phyloP scores from a whole-genome alignment of 2,113 vertebrate species.

The Nerophis lumbriciformis region DNA sequence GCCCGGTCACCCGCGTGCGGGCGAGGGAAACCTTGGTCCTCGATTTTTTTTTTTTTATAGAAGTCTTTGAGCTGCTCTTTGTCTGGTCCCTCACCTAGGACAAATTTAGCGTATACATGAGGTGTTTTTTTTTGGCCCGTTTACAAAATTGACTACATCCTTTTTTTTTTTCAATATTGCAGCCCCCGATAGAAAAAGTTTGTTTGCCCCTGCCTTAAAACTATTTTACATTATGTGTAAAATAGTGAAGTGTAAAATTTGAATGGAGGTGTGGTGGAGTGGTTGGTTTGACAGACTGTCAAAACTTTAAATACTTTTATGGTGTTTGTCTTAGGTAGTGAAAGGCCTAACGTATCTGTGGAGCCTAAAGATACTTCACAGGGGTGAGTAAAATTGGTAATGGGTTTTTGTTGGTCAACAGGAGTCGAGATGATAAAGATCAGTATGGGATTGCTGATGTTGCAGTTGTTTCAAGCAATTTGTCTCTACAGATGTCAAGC shows the following conservation, averaged over 20 bases:
- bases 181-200: no score
- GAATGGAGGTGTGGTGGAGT: neutral
- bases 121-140: no score
- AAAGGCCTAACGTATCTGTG: slow-evolving; percentile 97
- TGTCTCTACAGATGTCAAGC: slow-evolving; percentile 87
- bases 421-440: slow-evolving; percentile 48
- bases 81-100: no score
- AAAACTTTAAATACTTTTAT: neutral
- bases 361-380: slow-evolving; percentile 97
- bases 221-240: no score
- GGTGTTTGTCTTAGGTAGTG: slow-evolving; percentile 77
- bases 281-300: neutral
- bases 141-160: no score
- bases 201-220: no score
- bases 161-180: no score
- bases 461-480: slow-evolving; percentile 54
- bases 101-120: no score
- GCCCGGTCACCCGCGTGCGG: no score
- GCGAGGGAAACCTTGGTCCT: no score
- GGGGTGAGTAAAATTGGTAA: slow-evolving; percentile 74
- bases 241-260: neutral
- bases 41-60: no score
- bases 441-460: slow-evolving; percentile 50
- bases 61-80: no score
- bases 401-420: slow-evolving; percentile 35